Evolutionary conservation across 2,797 vertebrate genomes (phyloP).

Genomic region (Orientallactaga sibirica): DNA sequence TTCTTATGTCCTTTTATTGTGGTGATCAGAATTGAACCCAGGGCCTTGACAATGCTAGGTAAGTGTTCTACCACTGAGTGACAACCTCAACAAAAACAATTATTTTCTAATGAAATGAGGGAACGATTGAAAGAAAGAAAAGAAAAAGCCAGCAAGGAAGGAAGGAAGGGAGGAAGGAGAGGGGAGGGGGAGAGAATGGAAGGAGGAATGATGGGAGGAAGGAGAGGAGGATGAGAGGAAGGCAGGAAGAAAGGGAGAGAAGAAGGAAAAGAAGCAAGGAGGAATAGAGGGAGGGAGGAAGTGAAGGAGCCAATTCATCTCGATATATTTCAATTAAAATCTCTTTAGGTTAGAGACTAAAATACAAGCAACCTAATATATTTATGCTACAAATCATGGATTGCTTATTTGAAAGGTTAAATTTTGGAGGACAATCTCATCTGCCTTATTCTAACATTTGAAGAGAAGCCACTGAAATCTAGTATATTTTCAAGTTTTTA

Average conservation of each 20-base stretch:
- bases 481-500: constrained; percentile 4
- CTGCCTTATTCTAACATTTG: constrained; percentile 29
- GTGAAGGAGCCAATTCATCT: too few species aligned
- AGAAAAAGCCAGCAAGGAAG: background rate
- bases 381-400: background rate
- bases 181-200: background rate
- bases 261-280: too few species aligned
- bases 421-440: background rate
- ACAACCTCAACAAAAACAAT: background rate
- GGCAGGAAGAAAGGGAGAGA: background rate
- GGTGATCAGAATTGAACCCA: background rate
- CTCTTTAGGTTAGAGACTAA: background rate
- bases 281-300: too few species aligned
- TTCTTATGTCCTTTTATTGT: background rate
- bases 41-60: background rate
- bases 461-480: background rate
- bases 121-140: background rate
- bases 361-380: background rate
- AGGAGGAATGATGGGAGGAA: background rate
- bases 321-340: background rate
- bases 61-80: background rate
- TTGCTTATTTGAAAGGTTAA: constrained; percentile 30
- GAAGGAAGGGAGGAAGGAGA: background rate
- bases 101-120: background rate
- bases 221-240: background rate